Percentiles rank a stretch among this genome's conserved stretches.
phyloP scores from a whole-genome alignment of 2,888 invertebrate genomes.

The Andrena minutula region DNA sequence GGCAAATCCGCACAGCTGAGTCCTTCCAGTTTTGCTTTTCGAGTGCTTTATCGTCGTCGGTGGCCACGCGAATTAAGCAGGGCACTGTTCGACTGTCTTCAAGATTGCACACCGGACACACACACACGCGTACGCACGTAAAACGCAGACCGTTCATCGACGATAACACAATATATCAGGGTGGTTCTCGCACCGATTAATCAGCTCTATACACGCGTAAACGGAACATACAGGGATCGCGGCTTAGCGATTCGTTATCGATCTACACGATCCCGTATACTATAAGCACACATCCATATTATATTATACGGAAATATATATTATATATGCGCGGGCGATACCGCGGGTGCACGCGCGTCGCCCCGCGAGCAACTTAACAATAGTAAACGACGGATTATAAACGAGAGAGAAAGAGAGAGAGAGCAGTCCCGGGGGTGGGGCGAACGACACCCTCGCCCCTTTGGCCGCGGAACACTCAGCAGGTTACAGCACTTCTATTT shows the following conservation, averaged over 20 bases:
- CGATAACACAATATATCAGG: conserved; percentile 2
- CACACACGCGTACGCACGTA: background rate
- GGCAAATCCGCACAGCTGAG: conserved; percentile 3
- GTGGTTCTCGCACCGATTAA: conserved; percentile 21
- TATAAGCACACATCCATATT: conserved; percentile 20
- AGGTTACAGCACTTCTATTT: conserved; percentile 64
- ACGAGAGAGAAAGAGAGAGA: background rate
- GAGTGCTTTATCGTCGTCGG: conserved; percentile 35
- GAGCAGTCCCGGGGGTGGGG: conserved; percentile 2
- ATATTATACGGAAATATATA: conserved; percentile 17
- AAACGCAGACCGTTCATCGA: conserved; percentile 9
- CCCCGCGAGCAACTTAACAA: conserved; percentile 37
- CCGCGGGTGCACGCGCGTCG: background rate
- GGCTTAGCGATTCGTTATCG: conserved; percentile 39
- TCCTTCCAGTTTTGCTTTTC: conserved; percentile 45
- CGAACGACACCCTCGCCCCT: background rate
- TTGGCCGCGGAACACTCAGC: conserved; percentile 52
- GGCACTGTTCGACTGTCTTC: conserved; percentile 11
- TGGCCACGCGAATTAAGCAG: conserved; percentile 19
- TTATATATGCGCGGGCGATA: conserved; percentile 12
- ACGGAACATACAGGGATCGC: conserved; percentile 19
- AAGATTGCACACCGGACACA: conserved; percentile 3
- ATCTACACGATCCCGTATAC: conserved; percentile 42
- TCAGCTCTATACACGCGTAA: conserved; percentile 18
- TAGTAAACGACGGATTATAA: conserved; percentile 35